A percentile compares a stretch with the other conserved stretches of the same genome.
Conservation (phyloP, 2,113 vertebrate genomes). For the Arizona elegans region DNA sequence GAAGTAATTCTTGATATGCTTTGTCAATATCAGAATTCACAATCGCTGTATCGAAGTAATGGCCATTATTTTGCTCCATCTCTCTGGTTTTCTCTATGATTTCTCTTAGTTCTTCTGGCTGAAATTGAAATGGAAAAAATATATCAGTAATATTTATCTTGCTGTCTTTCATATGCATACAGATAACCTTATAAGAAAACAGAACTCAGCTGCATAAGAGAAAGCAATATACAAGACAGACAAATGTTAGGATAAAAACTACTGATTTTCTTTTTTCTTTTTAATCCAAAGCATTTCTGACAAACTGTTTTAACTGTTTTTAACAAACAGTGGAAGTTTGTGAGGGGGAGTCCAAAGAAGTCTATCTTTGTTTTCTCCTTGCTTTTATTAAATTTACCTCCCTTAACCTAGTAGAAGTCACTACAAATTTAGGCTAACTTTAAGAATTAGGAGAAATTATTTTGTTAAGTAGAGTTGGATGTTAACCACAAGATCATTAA, state of each 20-base stretch:
- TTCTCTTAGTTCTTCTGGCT: conserved; percentile 92
- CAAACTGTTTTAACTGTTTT: too few relatives aligned
- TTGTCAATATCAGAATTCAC: conserved; percentile 89
- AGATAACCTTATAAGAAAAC: not conserved
- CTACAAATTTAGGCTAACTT: not conserved
- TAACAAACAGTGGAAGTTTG: not conserved
- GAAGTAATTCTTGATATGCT: conserved; percentile 84
- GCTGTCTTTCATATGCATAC: not conserved
- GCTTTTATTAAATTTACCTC: not conserved
- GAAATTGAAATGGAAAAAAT: conserved; percentile 40
- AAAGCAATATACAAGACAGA: not conserved
- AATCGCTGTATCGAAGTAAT: conserved; percentile 88
- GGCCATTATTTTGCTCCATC: conserved; percentile 91
- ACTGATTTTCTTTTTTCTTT: not conserved
- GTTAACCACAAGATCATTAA: not conserved
- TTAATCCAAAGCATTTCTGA: not conserved
- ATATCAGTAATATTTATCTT: not conserved
- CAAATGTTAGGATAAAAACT: not conserved
- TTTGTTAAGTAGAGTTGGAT: not conserved
- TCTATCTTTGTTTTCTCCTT: not conserved
- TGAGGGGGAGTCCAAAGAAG: not conserved
- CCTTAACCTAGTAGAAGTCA: not conserved
- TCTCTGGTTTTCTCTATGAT: conserved; percentile 92
- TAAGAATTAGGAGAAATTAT: not conserved
- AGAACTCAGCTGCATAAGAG: not conserved